phyloP scores from a whole-genome alignment of 2,888 invertebrate species.

The Sycophila texana region DNA sequence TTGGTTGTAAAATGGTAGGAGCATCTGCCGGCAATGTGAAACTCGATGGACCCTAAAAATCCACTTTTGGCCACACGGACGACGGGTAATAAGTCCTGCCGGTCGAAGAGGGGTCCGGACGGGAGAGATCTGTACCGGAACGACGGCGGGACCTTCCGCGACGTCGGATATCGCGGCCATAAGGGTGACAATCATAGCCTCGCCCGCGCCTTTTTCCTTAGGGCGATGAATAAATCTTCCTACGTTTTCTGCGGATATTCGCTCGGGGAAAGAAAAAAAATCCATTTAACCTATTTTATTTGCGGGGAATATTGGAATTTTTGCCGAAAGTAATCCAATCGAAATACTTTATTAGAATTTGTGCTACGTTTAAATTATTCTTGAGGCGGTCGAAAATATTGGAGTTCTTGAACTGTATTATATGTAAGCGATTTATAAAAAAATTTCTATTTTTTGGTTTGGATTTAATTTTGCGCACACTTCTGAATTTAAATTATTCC shows the following conservation, averaged over 20 bases:
- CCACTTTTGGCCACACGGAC: constrained; percentile 59
- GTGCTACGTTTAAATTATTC: no score
- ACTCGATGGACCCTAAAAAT: constrained; percentile 66
- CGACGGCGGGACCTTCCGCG: constrained; percentile 11
- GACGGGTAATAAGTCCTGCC: constrained; percentile 62
- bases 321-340: no score
- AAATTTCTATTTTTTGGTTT: no score
- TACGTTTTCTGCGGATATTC: neutral
- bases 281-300: constrained; percentile 3
- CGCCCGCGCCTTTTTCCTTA: constrained; percentile 12
- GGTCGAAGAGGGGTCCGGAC: neutral
- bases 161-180: constrained; percentile 34
- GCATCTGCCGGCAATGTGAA: constrained; percentile 68
- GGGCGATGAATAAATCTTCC: constrained; percentile 34
- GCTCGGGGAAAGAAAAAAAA: neutral
- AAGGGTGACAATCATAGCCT: constrained; percentile 49
- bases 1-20: constrained; percentile 69
- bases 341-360: no score
- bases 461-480: no score
- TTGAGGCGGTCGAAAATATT: no score
- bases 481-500: no score
- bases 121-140: neutral
- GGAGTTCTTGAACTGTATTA: no score
- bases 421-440: no score
- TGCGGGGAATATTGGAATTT: neutral